Conservation (phyloP, 2,797 vertebrate species). For the Calcarius lapponicus region DNA sequence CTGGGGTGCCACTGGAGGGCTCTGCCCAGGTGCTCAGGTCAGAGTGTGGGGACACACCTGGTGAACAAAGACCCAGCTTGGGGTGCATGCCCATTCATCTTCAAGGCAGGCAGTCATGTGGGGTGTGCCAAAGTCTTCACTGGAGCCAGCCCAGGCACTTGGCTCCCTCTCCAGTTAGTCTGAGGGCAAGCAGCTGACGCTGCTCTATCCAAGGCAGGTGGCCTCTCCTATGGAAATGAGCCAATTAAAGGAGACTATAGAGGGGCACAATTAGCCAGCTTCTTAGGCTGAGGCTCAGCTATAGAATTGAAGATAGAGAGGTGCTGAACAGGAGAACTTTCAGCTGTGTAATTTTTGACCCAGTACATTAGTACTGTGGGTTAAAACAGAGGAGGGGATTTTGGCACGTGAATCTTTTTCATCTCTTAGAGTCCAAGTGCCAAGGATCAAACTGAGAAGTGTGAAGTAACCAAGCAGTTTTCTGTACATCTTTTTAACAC, state of each 20-base stretch:
- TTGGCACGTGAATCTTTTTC: neutral
- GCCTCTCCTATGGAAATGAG: slow-evolving; percentile 50
- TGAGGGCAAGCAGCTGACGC: slow-evolving; percentile 43
- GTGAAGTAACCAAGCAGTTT: slow-evolving; percentile 7
- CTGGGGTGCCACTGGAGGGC: neutral
- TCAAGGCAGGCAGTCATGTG: fast-evolving
- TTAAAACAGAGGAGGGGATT: slow-evolving; percentile 29
- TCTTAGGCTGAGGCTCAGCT: neutral
- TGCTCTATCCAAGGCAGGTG: slow-evolving; percentile 4
- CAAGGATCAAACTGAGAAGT: slow-evolving; percentile 7
- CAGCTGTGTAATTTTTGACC: slow-evolving; percentile 18
- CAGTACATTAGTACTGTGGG: neutral
- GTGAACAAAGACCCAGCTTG: slow-evolving; percentile 9
- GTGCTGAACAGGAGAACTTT: slow-evolving; percentile 19
- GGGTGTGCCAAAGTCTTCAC: neutral
- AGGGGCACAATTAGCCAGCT: neutral
- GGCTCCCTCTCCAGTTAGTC: slow-evolving; percentile 41
- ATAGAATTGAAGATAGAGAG: neutral
- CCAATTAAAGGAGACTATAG: slow-evolving; percentile 26
- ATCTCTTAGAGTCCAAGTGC: neutral
- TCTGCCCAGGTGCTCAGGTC: neutral
- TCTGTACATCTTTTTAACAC: neutral
- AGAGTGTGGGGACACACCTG: neutral
- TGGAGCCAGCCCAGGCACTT: neutral
- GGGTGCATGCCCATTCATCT: neutral